Base-by-base conservation (phyloP, 2,888 invertebrate genomes). In the Melolontha melolontha region DNA sequence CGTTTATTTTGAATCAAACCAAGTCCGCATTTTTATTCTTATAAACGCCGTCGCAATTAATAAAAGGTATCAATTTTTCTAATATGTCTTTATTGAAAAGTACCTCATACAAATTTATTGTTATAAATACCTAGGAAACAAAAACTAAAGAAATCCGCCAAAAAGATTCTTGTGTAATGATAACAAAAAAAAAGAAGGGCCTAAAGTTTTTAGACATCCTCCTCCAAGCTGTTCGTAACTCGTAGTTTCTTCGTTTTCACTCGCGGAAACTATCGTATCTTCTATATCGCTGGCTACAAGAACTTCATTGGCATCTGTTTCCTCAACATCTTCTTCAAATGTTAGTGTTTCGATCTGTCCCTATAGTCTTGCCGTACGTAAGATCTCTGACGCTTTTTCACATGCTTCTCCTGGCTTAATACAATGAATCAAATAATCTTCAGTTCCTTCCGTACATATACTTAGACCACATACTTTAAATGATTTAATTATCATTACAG, bases 1-100 rank as follows among this genome's bases (percentile, higher is more conserved):
- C 11, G 44, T 44, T 44, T 44, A 44, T 44, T 44, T 44, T 44
- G 44, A 44, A 12, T 44, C 16, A 44, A 44, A 44, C 44, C 4
- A 29, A 5, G 6, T 29, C 29, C 29, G 4, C 29, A 29, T 29
- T 29, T 29, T 29, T 29, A 29, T 29, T 29, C 29, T 29, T 29
- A 29, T n/a, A n/a, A n/a, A n/a, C n/a, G n/a, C 29, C 6, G 4
- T 6, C 29, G 29, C 29, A 6, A 29, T 5, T 29, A 29, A 29
- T 29, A 6, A 5, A 6, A 29, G 6, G 6, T 29, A 6, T 6
- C 4, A 29, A 29, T 29, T 29, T 29, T 29, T 29, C 29, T 29
- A 29, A 29, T 6, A 29, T 29, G 6, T 29, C 29, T 29, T 29
- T 29, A 29, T 29, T 29, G 29, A 6, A 29, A 29, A 29, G 6